Conservation (phyloP, 2,113 vertebrate species). For the Engraulis encrasicolus region DNA sequence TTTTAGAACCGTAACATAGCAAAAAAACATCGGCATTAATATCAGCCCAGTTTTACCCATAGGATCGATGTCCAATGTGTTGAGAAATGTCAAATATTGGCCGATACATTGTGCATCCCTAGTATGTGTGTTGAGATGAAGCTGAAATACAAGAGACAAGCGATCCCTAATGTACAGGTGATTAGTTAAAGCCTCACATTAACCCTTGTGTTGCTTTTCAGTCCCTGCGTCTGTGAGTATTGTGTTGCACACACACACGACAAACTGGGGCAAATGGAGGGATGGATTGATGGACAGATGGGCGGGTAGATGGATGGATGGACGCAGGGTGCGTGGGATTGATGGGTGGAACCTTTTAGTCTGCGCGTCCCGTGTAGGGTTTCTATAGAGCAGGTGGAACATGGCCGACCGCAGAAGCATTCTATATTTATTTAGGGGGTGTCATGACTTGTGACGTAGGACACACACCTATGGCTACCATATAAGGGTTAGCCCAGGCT, state of each 20-base stretch:
- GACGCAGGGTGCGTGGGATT: slow-evolving; percentile 13
- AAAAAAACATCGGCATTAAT: too few relatives aligned
- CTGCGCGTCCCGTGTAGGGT: not conserved
- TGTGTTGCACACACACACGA: slow-evolving; percentile 19
- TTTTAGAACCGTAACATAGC: too few relatives aligned
- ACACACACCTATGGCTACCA: not conserved
- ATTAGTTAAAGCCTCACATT: slow-evolving; percentile 15
- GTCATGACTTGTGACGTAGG: not conserved
- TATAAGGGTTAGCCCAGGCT: not conserved
- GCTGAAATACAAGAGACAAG: not conserved
- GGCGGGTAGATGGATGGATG: not conserved
- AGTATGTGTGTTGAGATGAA: not conserved
- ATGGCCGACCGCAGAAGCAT: not conserved
- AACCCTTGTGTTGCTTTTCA: slow-evolving; percentile 14
- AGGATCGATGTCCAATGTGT: too few relatives aligned
- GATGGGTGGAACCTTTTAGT: not conserved
- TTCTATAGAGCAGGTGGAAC: not conserved
- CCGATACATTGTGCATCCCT: too few relatives aligned
- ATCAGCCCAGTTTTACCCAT: too few relatives aligned
- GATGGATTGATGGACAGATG: too few relatives aligned
- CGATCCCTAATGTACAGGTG: not conserved
- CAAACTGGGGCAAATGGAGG: not conserved
- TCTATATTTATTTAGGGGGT: slow-evolving; percentile 1
- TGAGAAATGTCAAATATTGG: too few relatives aligned
- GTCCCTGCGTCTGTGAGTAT: slow-evolving; percentile 27